Evolutionary conservation across 2,888 invertebrate species (phyloP).

Genomic region (Drosophila fungiperda): DNA sequence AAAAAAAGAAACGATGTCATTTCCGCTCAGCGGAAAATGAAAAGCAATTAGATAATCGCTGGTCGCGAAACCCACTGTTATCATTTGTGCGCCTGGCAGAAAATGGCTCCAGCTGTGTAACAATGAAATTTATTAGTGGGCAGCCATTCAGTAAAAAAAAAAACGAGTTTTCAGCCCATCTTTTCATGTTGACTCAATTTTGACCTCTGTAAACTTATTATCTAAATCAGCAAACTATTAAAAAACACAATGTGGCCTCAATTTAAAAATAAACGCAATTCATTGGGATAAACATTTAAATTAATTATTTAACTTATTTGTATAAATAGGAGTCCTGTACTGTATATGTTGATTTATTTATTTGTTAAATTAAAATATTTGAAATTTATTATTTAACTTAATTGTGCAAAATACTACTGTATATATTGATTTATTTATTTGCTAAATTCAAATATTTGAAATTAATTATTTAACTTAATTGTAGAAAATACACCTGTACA

Average conservation of each 20-base stretch:
- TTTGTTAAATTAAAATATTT: background rate
- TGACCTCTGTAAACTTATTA: background rate
- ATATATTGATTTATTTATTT: background rate
- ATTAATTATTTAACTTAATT: background rate
- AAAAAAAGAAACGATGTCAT: conserved; percentile 52
- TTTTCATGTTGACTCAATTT: conserved; percentile 8
- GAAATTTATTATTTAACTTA: background rate
- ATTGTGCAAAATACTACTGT: background rate
- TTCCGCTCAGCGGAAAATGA: conserved; percentile 49
- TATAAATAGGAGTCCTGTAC: background rate
- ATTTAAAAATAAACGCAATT: background rate
- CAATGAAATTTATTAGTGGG: conserved; percentile 9
- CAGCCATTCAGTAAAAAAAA: background rate
- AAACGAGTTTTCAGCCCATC: background rate
- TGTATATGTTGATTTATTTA: background rate
- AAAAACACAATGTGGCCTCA: background rate
- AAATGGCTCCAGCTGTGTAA: conserved; percentile 30
- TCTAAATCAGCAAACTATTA: background rate
- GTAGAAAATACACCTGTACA: background rate
- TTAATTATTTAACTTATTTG: background rate
- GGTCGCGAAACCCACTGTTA: conserved; percentile 52
- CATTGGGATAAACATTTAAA: background rate
- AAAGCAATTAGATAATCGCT: conserved; percentile 75
- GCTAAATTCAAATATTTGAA: background rate
- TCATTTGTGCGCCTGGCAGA: conserved; percentile 32